Percentiles rank a stretch among this genome's conserved stretches.
Conservation (phyloP, 2,888 invertebrate species). For the Noctua fimbriata region DNA sequence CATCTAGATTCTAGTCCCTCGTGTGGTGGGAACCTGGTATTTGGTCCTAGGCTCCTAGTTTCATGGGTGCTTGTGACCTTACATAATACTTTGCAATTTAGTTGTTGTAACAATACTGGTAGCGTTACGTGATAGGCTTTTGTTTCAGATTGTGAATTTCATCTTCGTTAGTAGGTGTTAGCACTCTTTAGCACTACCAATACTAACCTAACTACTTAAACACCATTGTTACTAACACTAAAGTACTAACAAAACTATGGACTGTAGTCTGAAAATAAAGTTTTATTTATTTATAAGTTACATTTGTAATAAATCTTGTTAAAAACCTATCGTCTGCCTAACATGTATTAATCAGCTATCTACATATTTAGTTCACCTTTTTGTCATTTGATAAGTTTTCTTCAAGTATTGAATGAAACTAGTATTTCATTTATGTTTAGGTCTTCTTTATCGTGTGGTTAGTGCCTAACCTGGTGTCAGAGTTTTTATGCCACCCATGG, state of each 20-base stretch:
- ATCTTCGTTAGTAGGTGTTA: constrained; percentile 7
- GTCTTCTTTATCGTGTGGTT: too few relatives aligned
- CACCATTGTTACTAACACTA: too few relatives aligned
- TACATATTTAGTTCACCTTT: background rate
- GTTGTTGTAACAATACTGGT: constrained; percentile 12
- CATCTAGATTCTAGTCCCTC: constrained; percentile 20
- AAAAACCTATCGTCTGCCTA: background rate
- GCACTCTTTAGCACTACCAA: too few relatives aligned
- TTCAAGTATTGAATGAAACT: background rate
- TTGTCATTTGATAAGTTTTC: background rate
- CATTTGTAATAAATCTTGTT: background rate
- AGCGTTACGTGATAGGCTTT: constrained; percentile 16
- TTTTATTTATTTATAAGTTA: too few relatives aligned
- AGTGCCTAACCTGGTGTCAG: too few relatives aligned
- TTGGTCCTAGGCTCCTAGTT: constrained; percentile 28
- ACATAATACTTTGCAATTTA: constrained; percentile 33
- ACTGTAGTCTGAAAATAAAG: too few relatives aligned
- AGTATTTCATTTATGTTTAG: too few relatives aligned
- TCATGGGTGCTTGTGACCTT: constrained; percentile 29
- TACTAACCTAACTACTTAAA: too few relatives aligned
- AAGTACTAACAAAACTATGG: too few relatives aligned
- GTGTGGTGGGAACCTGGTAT: constrained; percentile 65
- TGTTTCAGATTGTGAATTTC: constrained; percentile 31
- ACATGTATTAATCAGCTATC: fast-evolving
- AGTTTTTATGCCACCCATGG: too few relatives aligned